A percentile compares a stretch with the other conserved stretches of the same genome.
phyloP scores from a whole-genome alignment of 2,113 vertebrate species.

The Saccopteryx leptura region DNA sequence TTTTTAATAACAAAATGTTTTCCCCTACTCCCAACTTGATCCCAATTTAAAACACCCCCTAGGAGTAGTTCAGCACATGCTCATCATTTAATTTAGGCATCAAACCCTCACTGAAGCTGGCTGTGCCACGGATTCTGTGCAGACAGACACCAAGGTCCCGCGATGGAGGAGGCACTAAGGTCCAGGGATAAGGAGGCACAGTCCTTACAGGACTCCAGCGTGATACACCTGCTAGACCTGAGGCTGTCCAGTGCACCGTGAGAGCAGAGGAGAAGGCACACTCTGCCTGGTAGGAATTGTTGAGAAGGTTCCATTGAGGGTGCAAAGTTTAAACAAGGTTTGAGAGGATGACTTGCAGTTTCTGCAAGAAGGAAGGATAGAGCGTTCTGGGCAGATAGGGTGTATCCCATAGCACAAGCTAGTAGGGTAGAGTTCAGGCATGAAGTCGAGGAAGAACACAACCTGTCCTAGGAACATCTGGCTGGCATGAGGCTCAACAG shows the following conservation, averaged over 20 bases:
- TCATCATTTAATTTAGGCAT: not conserved
- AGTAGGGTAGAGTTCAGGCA: not conserved
- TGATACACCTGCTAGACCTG: not conserved
- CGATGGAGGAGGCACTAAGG: not conserved
- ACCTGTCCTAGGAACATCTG: not conserved
- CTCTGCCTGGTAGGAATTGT: not conserved
- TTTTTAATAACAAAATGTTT: constrained; percentile 48
- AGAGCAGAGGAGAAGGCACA: not conserved
- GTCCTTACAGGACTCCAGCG: not conserved
- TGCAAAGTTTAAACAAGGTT: not conserved
- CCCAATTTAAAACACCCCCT: not conserved
- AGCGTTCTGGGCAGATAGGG: not conserved
- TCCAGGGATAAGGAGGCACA: not conserved
- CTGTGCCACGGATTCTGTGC: not conserved
- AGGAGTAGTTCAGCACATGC: not conserved
- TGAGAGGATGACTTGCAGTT: not conserved
- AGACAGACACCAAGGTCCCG: not conserved
- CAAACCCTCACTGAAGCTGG: not conserved
- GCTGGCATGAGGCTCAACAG: not conserved
- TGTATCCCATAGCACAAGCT: not conserved
- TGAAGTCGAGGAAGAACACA: not conserved
- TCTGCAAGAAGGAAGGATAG: not conserved
- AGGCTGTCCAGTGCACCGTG: not conserved
- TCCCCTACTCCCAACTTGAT: not conserved
- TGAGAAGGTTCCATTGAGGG: not conserved